Base-by-base conservation (phyloP, 1,140 invertebrate species). In the Drosophila sucinea region DNA sequence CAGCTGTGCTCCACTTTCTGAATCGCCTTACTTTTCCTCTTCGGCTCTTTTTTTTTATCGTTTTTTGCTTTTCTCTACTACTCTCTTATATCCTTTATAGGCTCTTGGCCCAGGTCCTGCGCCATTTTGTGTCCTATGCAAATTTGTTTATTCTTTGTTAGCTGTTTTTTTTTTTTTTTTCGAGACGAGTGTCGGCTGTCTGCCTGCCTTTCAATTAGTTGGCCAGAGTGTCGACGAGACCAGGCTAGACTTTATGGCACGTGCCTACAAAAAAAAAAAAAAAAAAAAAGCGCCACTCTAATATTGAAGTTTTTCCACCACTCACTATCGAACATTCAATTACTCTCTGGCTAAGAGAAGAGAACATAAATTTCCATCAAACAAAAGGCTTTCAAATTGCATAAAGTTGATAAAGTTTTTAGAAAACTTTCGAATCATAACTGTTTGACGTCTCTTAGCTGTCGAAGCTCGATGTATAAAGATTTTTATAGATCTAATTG, bases 1-100 rank as follows among this genome's bases (percentile, higher is more conserved):
- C 77, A 79, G 79, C 83, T 87, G 76, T 89, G 84, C 67, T 83
- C 87, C 67, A 85, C 47, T 90, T 86, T 70, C 58, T 51, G 44
- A 51, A 51, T 51, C 44, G 44, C 44, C 44, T 51, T 51, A 51
- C 44, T 51, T 51, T 51, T 51, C 23, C 23, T 27, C 44, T 70
- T 38, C 8, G 10, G 27, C 67, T 40, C 54, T 58, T 40, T 41
- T 38, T 11, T 40, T 23, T 27, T 60, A 10, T 32, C 29, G 44
- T 54, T 27, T 63, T 17, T 35, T 40, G 56, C 27, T 47, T 38
- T 47, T 64, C 44, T 51, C 44, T 51, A 27, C 44, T 51, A 51
- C 23, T 71, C 33, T 40, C 51, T 25, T 56, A 54, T 69, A 54
- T 69, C 65, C 73, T 86, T 77, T 74, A 62, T 85, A 85, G 81